Conservation (phyloP, 2,888 invertebrate species). For the Electrophaes corylata region DNA sequence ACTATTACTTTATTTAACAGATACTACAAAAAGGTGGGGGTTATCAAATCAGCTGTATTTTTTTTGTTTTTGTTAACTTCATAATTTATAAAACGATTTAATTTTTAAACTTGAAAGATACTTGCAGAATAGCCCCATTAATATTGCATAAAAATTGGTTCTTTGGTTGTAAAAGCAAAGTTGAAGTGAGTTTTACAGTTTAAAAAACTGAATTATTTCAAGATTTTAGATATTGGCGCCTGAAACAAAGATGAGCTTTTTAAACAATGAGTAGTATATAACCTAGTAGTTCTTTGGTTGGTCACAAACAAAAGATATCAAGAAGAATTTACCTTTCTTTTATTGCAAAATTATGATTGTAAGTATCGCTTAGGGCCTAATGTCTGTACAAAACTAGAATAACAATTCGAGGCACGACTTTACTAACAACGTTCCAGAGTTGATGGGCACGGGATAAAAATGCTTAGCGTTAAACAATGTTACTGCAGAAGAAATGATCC, state of each 20-base stretch:
- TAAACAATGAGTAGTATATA: background rate
- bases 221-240: no score
- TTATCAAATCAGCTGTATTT: no score
- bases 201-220: no score
- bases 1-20: no score
- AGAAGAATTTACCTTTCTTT: slow-evolving; percentile 24
- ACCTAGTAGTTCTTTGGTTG: background rate
- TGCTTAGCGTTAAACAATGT: slow-evolving; percentile 35
- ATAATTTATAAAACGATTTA: no score
- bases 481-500: slow-evolving; percentile 43
- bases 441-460: slow-evolving; percentile 47
- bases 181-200: no score
- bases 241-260: background rate
- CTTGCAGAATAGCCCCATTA: no score
- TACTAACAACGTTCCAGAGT: slow-evolving; percentile 49
- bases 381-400: slow-evolving; percentile 40
- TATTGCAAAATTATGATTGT: slow-evolving; percentile 36
- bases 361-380: slow-evolving; percentile 36
- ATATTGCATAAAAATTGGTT: no score
- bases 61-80: no score
- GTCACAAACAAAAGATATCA: slow-evolving; percentile 6
- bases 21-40: no score
- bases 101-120: no score
- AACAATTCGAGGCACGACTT: slow-evolving; percentile 50
- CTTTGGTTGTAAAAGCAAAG: no score